These are phyloP conservation scores for Chrysemys picta DNA, from an alignment of 2,113 vertebrate species.

Conservation along the genomic window DNA sequence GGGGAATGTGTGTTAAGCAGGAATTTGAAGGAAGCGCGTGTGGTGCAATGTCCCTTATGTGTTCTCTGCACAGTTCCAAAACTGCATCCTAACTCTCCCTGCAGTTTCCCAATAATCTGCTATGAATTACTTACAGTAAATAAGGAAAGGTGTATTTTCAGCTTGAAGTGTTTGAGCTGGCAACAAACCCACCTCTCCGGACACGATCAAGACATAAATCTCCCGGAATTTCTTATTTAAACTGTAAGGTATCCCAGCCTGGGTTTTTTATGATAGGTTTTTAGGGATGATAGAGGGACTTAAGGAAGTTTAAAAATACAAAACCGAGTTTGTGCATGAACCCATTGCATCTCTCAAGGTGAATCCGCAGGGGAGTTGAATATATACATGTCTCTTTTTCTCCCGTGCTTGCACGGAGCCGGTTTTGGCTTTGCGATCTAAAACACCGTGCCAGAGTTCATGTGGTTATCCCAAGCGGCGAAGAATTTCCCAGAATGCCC, in stretches of 20 bases:
- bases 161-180: background rate
- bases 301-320: slow-evolving; percentile 19
- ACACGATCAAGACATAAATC: slow-evolving; percentile 5
- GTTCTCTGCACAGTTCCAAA: background rate
- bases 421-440: slow-evolving; percentile 58
- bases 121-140: background rate
- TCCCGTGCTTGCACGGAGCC: slow-evolving; percentile 48
- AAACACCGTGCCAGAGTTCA: slow-evolving; percentile 42
- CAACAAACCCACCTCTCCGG: background rate
- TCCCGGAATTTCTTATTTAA: background rate
- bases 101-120: background rate
- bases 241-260: slow-evolving; percentile 15
- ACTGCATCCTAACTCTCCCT: background rate
- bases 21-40: background rate
- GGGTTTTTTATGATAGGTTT: slow-evolving; percentile 13
- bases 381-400: background rate
- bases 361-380: background rate
- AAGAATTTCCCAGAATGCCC: slow-evolving; percentile 68
- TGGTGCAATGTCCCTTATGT: background rate
- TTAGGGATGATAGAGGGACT: background rate
- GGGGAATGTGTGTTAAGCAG: background rate
- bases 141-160: slow-evolving; percentile 20
- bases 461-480: slow-evolving; percentile 60
- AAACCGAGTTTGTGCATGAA: background rate
- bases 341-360: background rate